Percentiles rank a stretch among this genome's conserved stretches.
Conservation (phyloP, 2,113 vertebrate species). For the Falcunculus frontatus region DNA sequence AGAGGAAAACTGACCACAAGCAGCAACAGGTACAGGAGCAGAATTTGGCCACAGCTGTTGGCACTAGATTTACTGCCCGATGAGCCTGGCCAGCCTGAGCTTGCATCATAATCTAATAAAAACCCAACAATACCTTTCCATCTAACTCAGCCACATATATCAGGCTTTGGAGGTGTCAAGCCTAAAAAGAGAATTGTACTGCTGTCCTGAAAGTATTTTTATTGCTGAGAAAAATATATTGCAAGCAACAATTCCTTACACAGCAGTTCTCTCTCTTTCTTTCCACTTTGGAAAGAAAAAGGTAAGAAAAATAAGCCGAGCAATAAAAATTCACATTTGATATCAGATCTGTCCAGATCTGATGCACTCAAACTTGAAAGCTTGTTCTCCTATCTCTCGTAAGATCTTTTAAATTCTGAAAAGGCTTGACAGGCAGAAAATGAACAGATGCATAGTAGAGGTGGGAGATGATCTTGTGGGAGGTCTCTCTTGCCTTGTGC, state of each 20-base stretch:
- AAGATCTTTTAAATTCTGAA: background rate
- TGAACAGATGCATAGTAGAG: constrained; percentile 37
- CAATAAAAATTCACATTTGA: background rate
- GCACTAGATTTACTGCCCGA: background rate
- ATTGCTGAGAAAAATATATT: background rate
- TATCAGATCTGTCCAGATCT: background rate
- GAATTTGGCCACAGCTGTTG: background rate
- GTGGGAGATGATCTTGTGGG: constrained; percentile 48
- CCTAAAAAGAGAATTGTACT: background rate
- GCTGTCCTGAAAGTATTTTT: background rate
- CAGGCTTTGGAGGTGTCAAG: background rate
- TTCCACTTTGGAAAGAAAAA: background rate
- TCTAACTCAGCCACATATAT: background rate
- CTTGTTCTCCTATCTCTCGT: background rate
- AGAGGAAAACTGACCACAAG: background rate
- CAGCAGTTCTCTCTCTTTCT: background rate
- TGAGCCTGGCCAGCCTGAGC: background rate
- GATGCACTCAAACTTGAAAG: background rate
- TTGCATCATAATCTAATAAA: constrained; percentile 30
- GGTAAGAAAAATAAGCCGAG: background rate
- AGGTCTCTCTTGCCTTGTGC: background rate
- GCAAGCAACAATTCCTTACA: background rate
- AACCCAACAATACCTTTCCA: background rate
- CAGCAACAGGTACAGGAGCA: background rate
- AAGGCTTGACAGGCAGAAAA: constrained; percentile 26